Base-by-base conservation (phyloP, 2,797 vertebrate genomes). In the Bovichtus variegatus region DNA sequence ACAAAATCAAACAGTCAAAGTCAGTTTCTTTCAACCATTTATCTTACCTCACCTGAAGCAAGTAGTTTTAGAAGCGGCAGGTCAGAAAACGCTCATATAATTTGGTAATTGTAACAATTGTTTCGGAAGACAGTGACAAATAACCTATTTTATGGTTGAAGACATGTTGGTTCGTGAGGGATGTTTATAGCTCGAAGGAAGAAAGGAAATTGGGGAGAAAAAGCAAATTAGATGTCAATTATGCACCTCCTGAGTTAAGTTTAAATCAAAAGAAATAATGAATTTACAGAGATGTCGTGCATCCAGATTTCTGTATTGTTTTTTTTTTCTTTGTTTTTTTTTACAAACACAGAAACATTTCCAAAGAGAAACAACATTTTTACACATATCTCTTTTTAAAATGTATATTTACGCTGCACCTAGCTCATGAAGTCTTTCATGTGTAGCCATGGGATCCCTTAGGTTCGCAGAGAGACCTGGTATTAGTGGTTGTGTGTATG, bases 381-480 rank as follows among this genome's bases (percentile, higher is more conserved):
- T 41, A 38, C 9, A 65, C 44, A 46, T 23, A 34, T 51, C 8
- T 72, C 18, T 64, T 67, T n/a, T 23, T 49, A 67, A 63, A 58
- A 66, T 74, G 82, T 76, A 74, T 81, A 82, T 82, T 74, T 71
- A 80, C 29, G 16, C 34, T 19, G 46, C 66, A 55, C 49, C 58
- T 64, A 58, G 70, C 59, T 74, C 57, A 76, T 66, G 59, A 63
- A 77, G 44, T 21, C 81, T 73, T 77, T 86, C 44, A 72, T 84
- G 68, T 73, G 61, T 77, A 87, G 74, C 81, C 77, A 76, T 78
- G 76, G 72, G 73, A 77, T 84, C 81, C 76, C 65, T 86, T 73
- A 71, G 58, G 76, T 82, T 71, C 73, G 76, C 77, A 82, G 67
- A 84, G 71, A 75, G 69, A 74, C 59, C 58, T 55, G 59, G 51